These are phyloP conservation scores for Perca schrenkii DNA, from an alignment of 2,113 vertebrate genomes.

Conservation along the genomic window DNA sequence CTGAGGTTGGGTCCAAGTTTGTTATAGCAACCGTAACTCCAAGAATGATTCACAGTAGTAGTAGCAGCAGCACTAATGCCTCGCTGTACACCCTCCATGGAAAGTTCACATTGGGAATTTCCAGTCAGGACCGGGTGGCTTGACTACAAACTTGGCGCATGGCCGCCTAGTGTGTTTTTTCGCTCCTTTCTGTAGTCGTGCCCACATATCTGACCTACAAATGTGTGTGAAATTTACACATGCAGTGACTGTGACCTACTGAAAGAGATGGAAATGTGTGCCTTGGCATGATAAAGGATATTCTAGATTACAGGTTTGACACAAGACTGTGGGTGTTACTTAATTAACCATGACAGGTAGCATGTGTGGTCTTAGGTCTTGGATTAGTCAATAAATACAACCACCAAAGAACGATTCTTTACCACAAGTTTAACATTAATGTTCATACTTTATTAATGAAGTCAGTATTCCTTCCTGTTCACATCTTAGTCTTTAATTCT, in stretches of 20 bases:
- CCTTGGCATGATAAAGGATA: slow-evolving; percentile 21
- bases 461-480: not conserved
- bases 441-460: not conserved
- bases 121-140: slow-evolving; percentile 55
- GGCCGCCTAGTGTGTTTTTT: slow-evolving; percentile 41
- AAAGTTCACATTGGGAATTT: slow-evolving; percentile 74
- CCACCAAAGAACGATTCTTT: not conserved
- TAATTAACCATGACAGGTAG: not conserved
- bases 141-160: slow-evolving; percentile 55
- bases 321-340: not conserved
- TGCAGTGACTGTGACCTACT: slow-evolving; percentile 47
- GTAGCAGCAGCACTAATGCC: slow-evolving; percentile 15
- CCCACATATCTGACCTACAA: slow-evolving; percentile 71
- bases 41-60: slow-evolving; percentile 50
- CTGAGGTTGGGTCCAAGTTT: slow-evolving; percentile 20
- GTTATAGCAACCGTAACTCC: slow-evolving; percentile 33
- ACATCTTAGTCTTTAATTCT: no score
- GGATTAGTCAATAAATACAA: not conserved
- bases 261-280: slow-evolving; percentile 56
- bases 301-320: slow-evolving; percentile 15
- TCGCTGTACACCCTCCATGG: slow-evolving; percentile 42
- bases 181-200: slow-evolving; percentile 6
- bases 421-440: not conserved
- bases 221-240: slow-evolving; percentile 63
- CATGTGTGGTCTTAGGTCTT: not conserved